phyloP scores from a whole-genome alignment of 2,888 invertebrate genomes.

The Cotesia congregata region DNA sequence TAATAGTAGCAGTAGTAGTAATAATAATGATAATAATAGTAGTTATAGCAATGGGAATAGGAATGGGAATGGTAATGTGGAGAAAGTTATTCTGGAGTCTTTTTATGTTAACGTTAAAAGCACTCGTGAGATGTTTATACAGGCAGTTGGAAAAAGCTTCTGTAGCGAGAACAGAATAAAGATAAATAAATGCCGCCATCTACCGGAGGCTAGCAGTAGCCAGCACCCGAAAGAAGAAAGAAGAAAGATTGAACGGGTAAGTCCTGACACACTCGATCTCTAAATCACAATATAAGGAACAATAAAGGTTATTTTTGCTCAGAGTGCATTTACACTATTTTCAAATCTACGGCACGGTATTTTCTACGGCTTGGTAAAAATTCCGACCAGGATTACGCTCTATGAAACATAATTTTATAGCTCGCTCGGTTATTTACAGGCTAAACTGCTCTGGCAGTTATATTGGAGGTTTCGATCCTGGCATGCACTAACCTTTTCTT shows the following conservation, averaged over 20 bases:
- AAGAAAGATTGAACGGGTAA: background rate
- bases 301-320: conserved; percentile 9
- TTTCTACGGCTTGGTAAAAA: background rate
- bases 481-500: too few species aligned
- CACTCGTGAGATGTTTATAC: background rate
- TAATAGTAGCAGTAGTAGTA: background rate
- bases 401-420: background rate
- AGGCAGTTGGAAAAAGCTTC: background rate
- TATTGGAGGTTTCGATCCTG: too few species aligned
- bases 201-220: background rate
- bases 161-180: background rate
- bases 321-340: background rate
- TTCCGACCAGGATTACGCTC: background rate
- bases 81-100: background rate
- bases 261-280: background rate
- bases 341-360: background rate
- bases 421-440: too few species aligned
- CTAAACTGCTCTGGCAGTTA: too few species aligned
- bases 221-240: background rate
- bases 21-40: background rate
- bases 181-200: background rate
- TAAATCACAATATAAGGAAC: background rate
- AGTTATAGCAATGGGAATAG: background rate
- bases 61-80: background rate
- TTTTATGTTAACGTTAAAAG: conserved; percentile 1